phyloP scores from a whole-genome alignment of 2,888 invertebrate genomes.

The Drosophila mulleri region DNA sequence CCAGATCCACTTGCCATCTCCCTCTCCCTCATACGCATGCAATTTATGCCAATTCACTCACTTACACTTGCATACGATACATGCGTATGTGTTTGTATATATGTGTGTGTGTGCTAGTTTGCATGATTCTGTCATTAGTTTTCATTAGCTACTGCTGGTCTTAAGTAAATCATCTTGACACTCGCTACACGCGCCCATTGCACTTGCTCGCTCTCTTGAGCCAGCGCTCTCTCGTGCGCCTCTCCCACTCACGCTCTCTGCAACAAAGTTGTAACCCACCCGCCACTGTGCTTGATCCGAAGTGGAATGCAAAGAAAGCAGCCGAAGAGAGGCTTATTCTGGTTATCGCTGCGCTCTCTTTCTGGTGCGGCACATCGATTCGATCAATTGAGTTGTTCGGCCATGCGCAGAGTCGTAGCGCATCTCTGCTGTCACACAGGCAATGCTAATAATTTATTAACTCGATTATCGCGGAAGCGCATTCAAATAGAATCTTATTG shows the following conservation, averaged over 20 bases:
- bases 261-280: conserved; percentile 16
- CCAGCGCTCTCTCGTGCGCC: neutral
- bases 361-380: conserved; percentile 3
- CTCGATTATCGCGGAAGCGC: conserved; percentile 74
- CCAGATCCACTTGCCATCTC: neutral
- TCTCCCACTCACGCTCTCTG: neutral
- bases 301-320: conserved; percentile 43
- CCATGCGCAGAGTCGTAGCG: neutral
- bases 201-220: neutral
- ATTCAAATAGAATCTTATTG: conserved; percentile 63
- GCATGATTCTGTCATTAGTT: conserved; percentile 66
- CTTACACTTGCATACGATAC: neutral
- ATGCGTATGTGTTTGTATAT: neutral
- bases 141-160: conserved; percentile 48
- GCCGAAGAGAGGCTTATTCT: conserved; percentile 42
- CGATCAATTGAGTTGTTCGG: neutral
- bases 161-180: conserved; percentile 43
- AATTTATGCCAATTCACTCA: conserved; percentile 10
- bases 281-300: neutral
- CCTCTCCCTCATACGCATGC: neutral
- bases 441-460: conserved; percentile 67
- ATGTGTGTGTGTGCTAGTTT: conserved; percentile 35
- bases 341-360: conserved; percentile 33
- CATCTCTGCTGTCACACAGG: conserved; percentile 9
- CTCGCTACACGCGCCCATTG: conserved; percentile 5